Percentiles rank a stretch among this genome's conserved stretches.
phyloP scores from a whole-genome alignment of 2,888 invertebrate genomes.

The Laspeyria flexula region DNA sequence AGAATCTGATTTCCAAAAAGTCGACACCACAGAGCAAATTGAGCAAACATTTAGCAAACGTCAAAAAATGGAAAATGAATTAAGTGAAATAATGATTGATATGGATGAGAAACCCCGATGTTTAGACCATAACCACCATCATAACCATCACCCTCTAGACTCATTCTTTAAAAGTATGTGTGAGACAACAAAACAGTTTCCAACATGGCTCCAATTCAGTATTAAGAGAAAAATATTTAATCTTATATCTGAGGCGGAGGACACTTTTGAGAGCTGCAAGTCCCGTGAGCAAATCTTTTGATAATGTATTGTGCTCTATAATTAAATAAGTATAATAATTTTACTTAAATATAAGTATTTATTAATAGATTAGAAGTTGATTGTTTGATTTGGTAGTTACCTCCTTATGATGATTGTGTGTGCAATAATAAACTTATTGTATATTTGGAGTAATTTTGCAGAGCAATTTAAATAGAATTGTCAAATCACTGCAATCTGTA shows the following conservation, averaged over 20 bases:
- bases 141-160: conserved; percentile 37
- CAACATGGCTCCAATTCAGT: background rate
- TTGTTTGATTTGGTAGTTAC: background rate
- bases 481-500: too few relatives aligned
- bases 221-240: conserved; percentile 2
- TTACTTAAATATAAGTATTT: conserved; percentile 10
- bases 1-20: conserved; percentile 26
- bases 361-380: conserved; percentile 7
- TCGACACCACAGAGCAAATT: conserved; percentile 23
- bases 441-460: too few relatives aligned
- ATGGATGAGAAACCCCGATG: conserved; percentile 37
- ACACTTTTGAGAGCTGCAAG: conserved; percentile 44
- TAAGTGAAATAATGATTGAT: conserved; percentile 46
- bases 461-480: too few relatives aligned
- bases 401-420: too few relatives aligned
- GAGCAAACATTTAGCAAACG: conserved; percentile 38
- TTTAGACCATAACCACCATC: conserved; percentile 25
- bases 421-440: too few relatives aligned
- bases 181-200: conserved; percentile 33
- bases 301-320: conserved; percentile 6
- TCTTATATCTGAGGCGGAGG: conserved; percentile 42
- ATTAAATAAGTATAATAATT: conserved; percentile 4
- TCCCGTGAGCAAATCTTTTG: conserved; percentile 42
- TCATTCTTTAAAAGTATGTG: conserved; percentile 48
- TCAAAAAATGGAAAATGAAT: conserved; percentile 40